A percentile compares a stretch with the other conserved stretches of the same genome.
Conservation (phyloP, 2,888 invertebrate genomes). For the Brachynemurus nebulosus region DNA sequence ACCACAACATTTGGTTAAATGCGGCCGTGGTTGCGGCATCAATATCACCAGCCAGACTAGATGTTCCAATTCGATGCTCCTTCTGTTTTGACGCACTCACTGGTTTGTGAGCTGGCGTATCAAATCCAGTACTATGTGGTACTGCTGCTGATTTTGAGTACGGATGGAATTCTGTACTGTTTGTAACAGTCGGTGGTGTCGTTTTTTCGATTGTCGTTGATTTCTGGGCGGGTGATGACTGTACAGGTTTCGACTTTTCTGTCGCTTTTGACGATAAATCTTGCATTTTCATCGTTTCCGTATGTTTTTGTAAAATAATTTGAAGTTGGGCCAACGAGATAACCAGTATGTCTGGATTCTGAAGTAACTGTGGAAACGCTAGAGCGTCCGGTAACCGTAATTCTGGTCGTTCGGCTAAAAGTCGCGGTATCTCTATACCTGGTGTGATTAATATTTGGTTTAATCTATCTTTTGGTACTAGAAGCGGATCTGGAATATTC, state of each 20-base stretch:
- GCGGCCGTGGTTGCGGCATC: slow-evolving; percentile 56
- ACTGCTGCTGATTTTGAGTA: neutral
- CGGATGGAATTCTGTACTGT: slow-evolving; percentile 6
- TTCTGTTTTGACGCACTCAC: slow-evolving; percentile 10
- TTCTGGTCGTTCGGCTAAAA: slow-evolving; percentile 57
- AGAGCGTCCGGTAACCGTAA: slow-evolving; percentile 59
- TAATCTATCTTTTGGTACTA: slow-evolving; percentile 64
- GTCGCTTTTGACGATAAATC: slow-evolving; percentile 21
- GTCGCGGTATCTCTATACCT: slow-evolving; percentile 59
- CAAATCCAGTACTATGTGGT: neutral
- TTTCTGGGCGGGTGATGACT: slow-evolving; percentile 22
- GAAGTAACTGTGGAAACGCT: slow-evolving; percentile 53
- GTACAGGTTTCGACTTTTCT: slow-evolving; percentile 16
- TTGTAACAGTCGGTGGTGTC: slow-evolving; percentile 27
- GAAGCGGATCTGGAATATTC: slow-evolving; percentile 65
- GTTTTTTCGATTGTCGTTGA: slow-evolving; percentile 12
- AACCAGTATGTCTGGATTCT: slow-evolving; percentile 65
- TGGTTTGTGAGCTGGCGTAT: slow-evolving; percentile 8
- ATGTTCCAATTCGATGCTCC: slow-evolving; percentile 13
- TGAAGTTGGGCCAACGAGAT: slow-evolving; percentile 62
- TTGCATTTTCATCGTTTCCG: slow-evolving; percentile 24
- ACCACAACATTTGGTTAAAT: slow-evolving; percentile 60
- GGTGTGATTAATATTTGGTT: slow-evolving; percentile 57
- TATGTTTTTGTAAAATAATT: slow-evolving; percentile 43
- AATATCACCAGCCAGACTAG: slow-evolving; percentile 43